Evolutionary conservation across 2,888 invertebrate genomes (phyloP).

Genomic region (Athalia rosae): DNA sequence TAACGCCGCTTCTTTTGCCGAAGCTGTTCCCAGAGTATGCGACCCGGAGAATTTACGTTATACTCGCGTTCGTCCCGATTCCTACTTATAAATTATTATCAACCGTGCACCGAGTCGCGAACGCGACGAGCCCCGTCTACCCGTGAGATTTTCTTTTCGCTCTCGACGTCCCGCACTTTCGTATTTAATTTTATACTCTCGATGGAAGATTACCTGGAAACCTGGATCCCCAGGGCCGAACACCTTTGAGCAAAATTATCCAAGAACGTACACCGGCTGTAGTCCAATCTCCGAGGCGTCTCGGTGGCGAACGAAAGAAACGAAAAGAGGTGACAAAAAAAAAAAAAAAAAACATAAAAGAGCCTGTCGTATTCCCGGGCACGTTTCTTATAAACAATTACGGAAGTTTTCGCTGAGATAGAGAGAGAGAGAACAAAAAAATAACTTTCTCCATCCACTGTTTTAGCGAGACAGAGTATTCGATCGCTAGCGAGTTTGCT

Average conservation of each 20-base stretch:
- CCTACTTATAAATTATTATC: conserved; percentile 2
- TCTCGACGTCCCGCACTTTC: neutral
- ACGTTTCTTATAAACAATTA: conserved; percentile 43
- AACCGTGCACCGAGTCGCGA: conserved; percentile 16
- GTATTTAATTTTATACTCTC: no score
- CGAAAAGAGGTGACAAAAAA: neutral
- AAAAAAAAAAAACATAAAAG: no score
- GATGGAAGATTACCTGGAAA: no score
- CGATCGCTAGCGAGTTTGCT: no score
- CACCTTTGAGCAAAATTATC: neutral
- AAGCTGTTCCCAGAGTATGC: no score
- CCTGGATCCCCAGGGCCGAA: no score
- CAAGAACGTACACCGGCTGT: conserved; percentile 17
- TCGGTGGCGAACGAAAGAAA: neutral
- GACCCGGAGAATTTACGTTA: conserved; percentile 5
- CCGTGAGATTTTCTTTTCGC: conserved; percentile 7
- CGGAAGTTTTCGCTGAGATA: conserved; percentile 13
- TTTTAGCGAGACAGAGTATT: neutral
- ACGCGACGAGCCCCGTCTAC: neutral
- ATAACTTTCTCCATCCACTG: neutral
- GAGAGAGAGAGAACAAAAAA: neutral
- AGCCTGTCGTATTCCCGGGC: neutral
- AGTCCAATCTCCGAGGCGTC: neutral
- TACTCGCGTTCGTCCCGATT: neutral
- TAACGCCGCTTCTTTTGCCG: neutral